Conservation (phyloP, 2,113 vertebrate species). For the Pachycephala philippinensis region DNA sequence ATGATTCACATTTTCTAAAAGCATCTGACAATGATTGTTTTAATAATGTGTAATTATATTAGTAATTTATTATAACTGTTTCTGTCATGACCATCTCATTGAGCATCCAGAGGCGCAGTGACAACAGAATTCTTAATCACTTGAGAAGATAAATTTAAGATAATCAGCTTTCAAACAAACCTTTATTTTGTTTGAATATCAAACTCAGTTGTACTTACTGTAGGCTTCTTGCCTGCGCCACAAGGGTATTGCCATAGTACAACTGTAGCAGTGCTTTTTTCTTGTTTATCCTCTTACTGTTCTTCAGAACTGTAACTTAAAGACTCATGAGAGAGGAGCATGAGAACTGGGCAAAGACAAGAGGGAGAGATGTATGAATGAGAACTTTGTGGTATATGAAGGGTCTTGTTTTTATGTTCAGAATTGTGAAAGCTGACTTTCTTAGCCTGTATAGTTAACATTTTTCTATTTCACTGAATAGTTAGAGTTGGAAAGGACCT, state of each 20-base stretch:
- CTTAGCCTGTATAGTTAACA: neutral
- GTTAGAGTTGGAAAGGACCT: neutral
- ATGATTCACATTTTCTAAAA: neutral
- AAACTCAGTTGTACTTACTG: neutral
- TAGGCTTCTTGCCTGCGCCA: neutral
- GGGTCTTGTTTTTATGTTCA: neutral
- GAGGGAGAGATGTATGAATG: neutral
- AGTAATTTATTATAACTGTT: constrained; percentile 2
- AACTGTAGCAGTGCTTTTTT: neutral
- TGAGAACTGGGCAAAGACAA: neutral
- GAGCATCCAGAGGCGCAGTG: neutral
- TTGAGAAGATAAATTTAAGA: neutral
- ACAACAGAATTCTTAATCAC: constrained; percentile 22
- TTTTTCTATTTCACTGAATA: neutral
- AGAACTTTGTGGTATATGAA: neutral
- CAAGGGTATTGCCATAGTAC: neutral
- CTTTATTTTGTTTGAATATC: neutral
- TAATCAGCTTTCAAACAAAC: constrained; percentile 11
- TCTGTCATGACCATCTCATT: constrained; percentile 8
- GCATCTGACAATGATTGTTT: neutral
- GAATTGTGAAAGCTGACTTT: neutral
- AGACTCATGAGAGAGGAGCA: neutral
- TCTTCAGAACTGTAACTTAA: neutral
- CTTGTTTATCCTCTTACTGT: neutral
- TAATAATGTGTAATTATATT: neutral